Evolutionary conservation across 2,888 invertebrate species (phyloP).

Genomic region (Clitarchus hookeri): DNA sequence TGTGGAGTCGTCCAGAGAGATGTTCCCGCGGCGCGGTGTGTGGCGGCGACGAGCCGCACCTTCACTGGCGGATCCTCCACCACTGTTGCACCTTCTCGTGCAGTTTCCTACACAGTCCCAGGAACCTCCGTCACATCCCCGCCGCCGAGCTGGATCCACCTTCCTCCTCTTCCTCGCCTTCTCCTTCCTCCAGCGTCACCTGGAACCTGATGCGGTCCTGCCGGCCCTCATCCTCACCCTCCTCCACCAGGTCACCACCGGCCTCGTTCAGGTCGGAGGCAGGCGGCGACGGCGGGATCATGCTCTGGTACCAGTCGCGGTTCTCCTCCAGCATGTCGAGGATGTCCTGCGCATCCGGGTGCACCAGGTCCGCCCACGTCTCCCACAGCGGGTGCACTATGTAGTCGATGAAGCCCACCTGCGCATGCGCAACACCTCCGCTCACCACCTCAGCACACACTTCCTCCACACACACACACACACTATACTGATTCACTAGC

Average conservation of each 20-base stretch:
- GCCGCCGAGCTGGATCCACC: constrained; percentile 55
- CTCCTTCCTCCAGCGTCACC: constrained; percentile 87
- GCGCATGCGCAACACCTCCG: constrained; percentile 34
- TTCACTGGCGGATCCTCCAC: constrained; percentile 63
- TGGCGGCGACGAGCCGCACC: not conserved
- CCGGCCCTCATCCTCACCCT: constrained; percentile 30
- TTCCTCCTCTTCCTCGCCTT: constrained; percentile 70
- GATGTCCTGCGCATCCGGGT: constrained; percentile 98
- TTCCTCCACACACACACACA: too few species aligned
- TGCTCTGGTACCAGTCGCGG: constrained; percentile 94
- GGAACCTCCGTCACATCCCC: constrained; percentile 93
- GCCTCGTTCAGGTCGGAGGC: constrained; percentile 59
- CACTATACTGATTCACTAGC: too few species aligned
- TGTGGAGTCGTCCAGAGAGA: not conserved
- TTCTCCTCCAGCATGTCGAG: constrained; percentile 98
- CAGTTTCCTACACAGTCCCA: constrained; percentile 88
- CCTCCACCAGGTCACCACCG: constrained; percentile 48
- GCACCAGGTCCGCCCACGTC: constrained; percentile 99
- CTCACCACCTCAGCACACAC: not conserved
- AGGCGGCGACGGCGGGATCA: constrained; percentile 93
- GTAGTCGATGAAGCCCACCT: constrained; percentile 99
- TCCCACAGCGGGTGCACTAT: constrained; percentile 99
- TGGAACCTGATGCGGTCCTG: constrained; percentile 61
- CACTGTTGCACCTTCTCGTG: constrained; percentile 87
- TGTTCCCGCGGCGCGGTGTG: not conserved